phyloP scores from a whole-genome alignment of 2,888 invertebrate genomes.

The Aphodius sticticus region DNA sequence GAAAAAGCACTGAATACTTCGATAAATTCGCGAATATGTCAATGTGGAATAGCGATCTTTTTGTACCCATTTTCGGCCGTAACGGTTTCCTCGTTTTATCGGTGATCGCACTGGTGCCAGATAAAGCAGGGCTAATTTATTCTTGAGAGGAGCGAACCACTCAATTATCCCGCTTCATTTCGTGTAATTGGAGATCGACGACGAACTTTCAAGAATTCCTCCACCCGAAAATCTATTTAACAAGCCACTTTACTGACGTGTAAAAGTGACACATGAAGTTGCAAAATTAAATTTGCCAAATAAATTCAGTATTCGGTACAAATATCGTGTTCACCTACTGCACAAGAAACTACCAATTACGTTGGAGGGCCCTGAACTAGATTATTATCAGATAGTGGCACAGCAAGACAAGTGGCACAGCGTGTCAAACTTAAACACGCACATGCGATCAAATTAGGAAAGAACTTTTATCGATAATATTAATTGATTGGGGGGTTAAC shows the following conservation, averaged over 20 bases:
- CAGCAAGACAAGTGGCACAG: no score
- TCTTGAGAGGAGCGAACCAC: conserved; percentile 32
- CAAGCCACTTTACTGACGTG: conserved; percentile 32
- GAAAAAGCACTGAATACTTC: no score
- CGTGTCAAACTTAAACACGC: no score
- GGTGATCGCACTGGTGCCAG: conserved; percentile 10
- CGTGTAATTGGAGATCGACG: conserved; percentile 32
- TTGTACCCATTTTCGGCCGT: background rate
- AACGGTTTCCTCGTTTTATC: background rate
- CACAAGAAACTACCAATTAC: background rate
- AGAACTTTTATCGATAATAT: no score
- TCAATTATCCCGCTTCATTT: conserved; percentile 36
- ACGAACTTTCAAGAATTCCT: conserved; percentile 36
- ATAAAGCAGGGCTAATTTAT: conserved; percentile 30
- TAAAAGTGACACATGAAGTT: conserved; percentile 37
- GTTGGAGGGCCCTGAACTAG: no score
- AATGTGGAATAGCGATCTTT: background rate
- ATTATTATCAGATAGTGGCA: no score
- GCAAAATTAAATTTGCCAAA: conserved; percentile 47
- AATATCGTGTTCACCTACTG: conserved; percentile 37
- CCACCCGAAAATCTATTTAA: conserved; percentile 31
- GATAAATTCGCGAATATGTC: no score
- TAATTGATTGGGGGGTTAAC: no score
- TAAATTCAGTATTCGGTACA: conserved; percentile 45
- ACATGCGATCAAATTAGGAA: no score